Evolutionary conservation across 2,797 vertebrate genomes (phyloP).

Genomic region (Danio albolineatus): DNA sequence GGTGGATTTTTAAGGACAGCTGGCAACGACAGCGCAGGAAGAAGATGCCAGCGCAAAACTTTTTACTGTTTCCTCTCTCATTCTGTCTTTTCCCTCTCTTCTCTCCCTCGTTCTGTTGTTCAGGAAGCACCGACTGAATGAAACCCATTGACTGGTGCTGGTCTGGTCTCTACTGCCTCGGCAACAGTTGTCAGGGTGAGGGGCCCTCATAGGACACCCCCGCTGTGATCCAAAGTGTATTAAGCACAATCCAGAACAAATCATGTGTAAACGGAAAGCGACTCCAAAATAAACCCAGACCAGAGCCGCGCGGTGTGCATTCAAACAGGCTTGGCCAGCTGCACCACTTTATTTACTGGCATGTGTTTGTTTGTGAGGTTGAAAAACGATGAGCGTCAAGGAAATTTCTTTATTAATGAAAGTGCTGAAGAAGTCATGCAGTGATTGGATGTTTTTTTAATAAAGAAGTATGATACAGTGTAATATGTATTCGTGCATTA

Average conservation of each 20-base stretch:
- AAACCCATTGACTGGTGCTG: conserved; percentile 67
- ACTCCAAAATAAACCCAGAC: conserved; percentile 51
- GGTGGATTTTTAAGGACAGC: conserved; percentile 63
- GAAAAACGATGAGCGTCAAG: background rate
- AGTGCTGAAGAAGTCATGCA: background rate
- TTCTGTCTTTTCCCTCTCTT: conserved; percentile 50
- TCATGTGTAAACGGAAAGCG: conserved; percentile 45
- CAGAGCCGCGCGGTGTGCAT: conserved; percentile 31
- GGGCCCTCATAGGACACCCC: conserved; percentile 38
- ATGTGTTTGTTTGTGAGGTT: conserved; percentile 14
- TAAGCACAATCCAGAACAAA: conserved; percentile 58
- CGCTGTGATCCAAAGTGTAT: conserved; percentile 29
- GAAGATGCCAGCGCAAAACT: conserved; percentile 57
- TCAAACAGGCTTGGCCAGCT: conserved; percentile 8
- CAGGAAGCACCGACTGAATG: conserved; percentile 70
- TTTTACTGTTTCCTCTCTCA: conserved; percentile 53
- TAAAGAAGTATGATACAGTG: background rate
- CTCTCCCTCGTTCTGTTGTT: conserved; percentile 60
- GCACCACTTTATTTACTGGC: conserved; percentile 12
- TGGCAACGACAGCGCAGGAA: conserved; percentile 62
- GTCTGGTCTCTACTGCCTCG: conserved; percentile 56
- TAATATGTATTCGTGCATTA: background rate
- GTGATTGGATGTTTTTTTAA: background rate
- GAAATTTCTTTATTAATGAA: background rate
- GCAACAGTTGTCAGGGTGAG: conserved; percentile 65